Evolutionary conservation across 2,797 vertebrate species (phyloP).

Genomic region (Tiaroga cobitis): DNA sequence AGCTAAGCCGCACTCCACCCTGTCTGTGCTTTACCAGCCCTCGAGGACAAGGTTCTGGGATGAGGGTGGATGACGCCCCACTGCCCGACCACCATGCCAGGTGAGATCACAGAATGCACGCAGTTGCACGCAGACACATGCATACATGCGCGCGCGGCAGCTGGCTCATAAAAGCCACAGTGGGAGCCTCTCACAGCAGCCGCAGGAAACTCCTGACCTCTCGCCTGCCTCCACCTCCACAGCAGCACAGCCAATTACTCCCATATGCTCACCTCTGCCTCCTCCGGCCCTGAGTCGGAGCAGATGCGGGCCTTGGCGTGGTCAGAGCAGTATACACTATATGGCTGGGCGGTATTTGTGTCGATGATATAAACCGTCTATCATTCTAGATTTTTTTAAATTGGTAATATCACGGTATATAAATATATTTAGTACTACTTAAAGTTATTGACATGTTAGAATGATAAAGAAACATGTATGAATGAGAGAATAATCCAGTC

Average conservation of each 20-base stretch:
- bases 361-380: not conserved
- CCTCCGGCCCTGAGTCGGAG: slow-evolving; percentile 26
- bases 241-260: slow-evolving; percentile 53
- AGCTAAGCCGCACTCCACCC: slow-evolving; percentile 29
- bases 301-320: not conserved
- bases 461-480: not conserved
- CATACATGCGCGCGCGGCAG: slow-evolving; percentile 60
- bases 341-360: not conserved
- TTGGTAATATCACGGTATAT: not conserved
- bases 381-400: not conserved
- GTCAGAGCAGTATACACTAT: not conserved
- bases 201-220: slow-evolving; percentile 60
- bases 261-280: slow-evolving; percentile 46
- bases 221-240: slow-evolving; percentile 50
- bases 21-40: slow-evolving; percentile 42
- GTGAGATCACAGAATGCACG: slow-evolving; percentile 78
- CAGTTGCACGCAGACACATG: slow-evolving; percentile 53
- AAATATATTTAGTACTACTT: not conserved
- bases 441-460: not conserved
- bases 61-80: slow-evolving; percentile 63
- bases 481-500: not conserved
- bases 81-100: slow-evolving; percentile 65
- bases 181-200: slow-evolving; percentile 65
- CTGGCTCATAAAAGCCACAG: slow-evolving; percentile 69
- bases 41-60: slow-evolving; percentile 55